Conservation (phyloP, 2,797 vertebrate species). For the Gallirallus australis region DNA sequence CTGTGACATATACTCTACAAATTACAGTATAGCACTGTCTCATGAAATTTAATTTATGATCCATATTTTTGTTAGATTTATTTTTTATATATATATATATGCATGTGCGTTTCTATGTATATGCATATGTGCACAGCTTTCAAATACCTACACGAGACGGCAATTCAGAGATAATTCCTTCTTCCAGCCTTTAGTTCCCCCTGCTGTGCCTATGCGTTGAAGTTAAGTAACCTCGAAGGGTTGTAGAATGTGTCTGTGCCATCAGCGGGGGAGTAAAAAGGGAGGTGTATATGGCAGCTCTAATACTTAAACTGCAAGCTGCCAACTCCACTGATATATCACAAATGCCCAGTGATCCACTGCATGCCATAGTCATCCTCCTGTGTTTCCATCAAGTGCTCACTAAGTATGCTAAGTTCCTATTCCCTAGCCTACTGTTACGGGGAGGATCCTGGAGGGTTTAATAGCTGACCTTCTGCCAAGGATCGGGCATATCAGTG, state of each 20-base stretch:
- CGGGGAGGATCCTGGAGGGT: background rate
- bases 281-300: background rate
- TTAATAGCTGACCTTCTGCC: background rate
- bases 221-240: slow-evolving; percentile 52
- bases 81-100: background rate
- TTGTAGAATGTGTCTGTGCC: slow-evolving; percentile 9
- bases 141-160: background rate
- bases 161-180: slow-evolving; percentile 6
- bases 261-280: background rate
- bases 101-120: background rate
- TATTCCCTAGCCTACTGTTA: background rate
- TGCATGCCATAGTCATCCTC: background rate
- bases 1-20: slow-evolving; percentile 54
- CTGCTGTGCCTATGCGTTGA: slow-evolving; percentile 45
- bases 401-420: background rate
- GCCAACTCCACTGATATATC: background rate
- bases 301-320: slow-evolving; percentile 24
- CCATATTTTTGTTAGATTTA: background rate
- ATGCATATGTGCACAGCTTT: background rate
- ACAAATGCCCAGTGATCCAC: background rate
- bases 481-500: background rate
- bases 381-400: background rate
- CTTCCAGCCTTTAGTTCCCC: slow-evolving; percentile 2
- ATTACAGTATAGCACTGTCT: slow-evolving; percentile 43
- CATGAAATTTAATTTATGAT: slow-evolving; percentile 34